Base-by-base conservation (phyloP, 92 coral and sea anemone species). In the Porites lobata region DNA sequence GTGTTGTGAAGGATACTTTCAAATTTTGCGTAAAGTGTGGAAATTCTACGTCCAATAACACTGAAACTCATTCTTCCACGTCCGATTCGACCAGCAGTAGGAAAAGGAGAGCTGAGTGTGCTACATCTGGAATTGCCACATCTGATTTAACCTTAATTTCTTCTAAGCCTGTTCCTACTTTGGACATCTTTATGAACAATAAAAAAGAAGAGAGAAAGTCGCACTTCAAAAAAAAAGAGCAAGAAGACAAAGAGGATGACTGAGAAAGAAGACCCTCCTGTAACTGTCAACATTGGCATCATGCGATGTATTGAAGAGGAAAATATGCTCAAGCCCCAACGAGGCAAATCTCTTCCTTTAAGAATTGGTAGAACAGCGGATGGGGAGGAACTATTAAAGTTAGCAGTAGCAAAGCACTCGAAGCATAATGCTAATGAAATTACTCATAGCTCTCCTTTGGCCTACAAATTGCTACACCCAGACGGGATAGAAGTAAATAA, bases 341-440 rank as follows among this genome's bases (percentile, higher is more conserved):
- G 94, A 91, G 89, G 94, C 22, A 87, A 87, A 77, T 82, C 59
- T 83, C 75, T 88, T 29, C 92, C 92, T 13, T 26, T 92, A 75
- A 92, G 86, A 81, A 77, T 92, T 74, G 85, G 87, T 56, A 88
- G 80, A 81, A 72, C 90, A 20, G 83, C 92, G 17, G 82, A 88
- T 75, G 76, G 88, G 76, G 85, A 89, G 70, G 88, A 85, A 74
- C 72, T 92, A 9, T 72, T 92, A 66, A 78, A 51, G 77, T 74
- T 80, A 59, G 94, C 87, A 47, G 90, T 88, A 62, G 63, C 82
- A 11, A 92, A 91, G 79, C 91, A 82, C 57, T 82, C 89, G n/a
- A 56, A 87, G 85, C 91, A 91, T 66, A 87, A 91, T 56, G 72
- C 80, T 29, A 87, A 82, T 72, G 94, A 91, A 82, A 83, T 91